Conservation (phyloP, 2,888 invertebrate genomes). For the Protodeltote pygarga region DNA sequence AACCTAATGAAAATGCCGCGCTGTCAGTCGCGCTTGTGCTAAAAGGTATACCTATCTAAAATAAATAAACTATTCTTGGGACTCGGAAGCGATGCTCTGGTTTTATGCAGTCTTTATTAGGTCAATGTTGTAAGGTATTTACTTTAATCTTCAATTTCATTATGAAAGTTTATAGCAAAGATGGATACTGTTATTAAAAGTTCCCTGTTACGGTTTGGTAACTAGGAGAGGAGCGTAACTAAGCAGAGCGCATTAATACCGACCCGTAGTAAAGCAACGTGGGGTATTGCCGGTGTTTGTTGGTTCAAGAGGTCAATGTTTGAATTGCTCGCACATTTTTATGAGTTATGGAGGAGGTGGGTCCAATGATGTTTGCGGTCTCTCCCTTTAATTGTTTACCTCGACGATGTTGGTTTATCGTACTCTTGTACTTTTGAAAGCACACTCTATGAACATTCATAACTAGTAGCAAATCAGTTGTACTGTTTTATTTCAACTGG, state of each 20-base stretch:
- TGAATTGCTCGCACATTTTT: slow-evolving; percentile 78
- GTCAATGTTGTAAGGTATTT: no score
- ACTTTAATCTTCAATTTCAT: slow-evolving; percentile 42
- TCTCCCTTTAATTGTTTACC: slow-evolving; percentile 69
- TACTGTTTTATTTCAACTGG: neutral
- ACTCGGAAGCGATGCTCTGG: slow-evolving; percentile 39
- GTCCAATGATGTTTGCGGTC: slow-evolving; percentile 72
- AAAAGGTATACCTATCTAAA: slow-evolving; percentile 47
- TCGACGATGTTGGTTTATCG: slow-evolving; percentile 6
- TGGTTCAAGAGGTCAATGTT: slow-evolving; percentile 69
- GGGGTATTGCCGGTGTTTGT: slow-evolving; percentile 52
- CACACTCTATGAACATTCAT: neutral
- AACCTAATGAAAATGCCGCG: slow-evolving; percentile 83
- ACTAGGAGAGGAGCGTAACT: slow-evolving; percentile 1
- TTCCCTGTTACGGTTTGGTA: slow-evolving; percentile 11
- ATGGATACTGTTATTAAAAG: slow-evolving; percentile 35
- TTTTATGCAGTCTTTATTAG: slow-evolving; percentile 45
- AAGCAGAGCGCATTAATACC: slow-evolving; percentile 8
- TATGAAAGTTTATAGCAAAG: slow-evolving; percentile 37
- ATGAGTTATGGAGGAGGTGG: slow-evolving; percentile 83
- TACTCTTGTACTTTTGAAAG: neutral
- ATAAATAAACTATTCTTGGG: slow-evolving; percentile 52
- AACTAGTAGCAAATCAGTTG: neutral
- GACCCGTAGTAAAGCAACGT: neutral
- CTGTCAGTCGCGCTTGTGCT: slow-evolving; percentile 64